phyloP scores from a whole-genome alignment of 2,797 vertebrate genomes.

The Gobio occitaniae region DNA sequence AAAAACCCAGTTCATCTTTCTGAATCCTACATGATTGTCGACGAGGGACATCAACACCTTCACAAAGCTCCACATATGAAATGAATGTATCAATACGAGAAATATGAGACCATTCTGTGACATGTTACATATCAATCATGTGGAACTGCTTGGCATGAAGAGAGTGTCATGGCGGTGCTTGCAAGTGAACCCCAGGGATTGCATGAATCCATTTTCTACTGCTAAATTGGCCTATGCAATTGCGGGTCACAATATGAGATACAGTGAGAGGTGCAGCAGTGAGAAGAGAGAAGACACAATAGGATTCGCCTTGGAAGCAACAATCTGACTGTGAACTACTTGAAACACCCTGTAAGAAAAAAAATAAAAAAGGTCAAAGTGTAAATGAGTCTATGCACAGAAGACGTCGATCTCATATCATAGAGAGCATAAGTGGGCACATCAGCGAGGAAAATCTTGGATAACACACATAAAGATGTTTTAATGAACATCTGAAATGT shows the following conservation, averaged over 20 bases:
- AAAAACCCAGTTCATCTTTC: background rate
- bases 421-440: background rate
- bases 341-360: slow-evolving; percentile 3
- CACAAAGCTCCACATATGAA: slow-evolving; percentile 16
- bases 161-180: slow-evolving; percentile 37
- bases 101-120: slow-evolving; percentile 36
- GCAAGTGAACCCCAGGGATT: slow-evolving; percentile 45
- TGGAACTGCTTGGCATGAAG: slow-evolving; percentile 46
- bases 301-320: slow-evolving; percentile 10
- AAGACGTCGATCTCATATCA: slow-evolving; percentile 10
- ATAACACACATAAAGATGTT: slow-evolving; percentile 14
- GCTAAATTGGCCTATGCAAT: slow-evolving; percentile 57
- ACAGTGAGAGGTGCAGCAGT: slow-evolving; percentile 42
- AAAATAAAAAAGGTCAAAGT: slow-evolving; percentile 10
- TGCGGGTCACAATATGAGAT: slow-evolving; percentile 50
- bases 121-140: slow-evolving; percentile 47
- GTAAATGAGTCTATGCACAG: slow-evolving; percentile 16
- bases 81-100: slow-evolving; percentile 20
- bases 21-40: background rate
- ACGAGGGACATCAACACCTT: background rate
- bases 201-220: slow-evolving; percentile 61
- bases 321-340: slow-evolving; percentile 28
- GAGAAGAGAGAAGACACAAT: slow-evolving; percentile 44
- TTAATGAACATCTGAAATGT: slow-evolving; percentile 36
- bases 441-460: background rate